Evolutionary conservation across 1,140 invertebrate species (phyloP).

Genomic region (Papilio xuthus): DNA sequence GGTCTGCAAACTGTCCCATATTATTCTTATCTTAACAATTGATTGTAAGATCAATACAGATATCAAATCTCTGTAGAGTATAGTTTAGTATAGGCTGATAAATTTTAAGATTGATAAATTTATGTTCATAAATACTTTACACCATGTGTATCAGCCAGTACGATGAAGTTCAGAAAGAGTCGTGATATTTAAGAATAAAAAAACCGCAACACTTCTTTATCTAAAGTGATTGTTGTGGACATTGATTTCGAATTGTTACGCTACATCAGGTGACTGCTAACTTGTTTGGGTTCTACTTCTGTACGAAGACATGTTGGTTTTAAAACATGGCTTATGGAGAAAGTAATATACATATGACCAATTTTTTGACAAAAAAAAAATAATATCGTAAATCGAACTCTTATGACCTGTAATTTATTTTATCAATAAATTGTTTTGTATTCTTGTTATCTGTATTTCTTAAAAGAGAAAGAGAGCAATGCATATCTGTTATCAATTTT

Average conservation of each 20-base stretch:
- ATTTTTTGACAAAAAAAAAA: too few relatives aligned
- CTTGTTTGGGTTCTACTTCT: not conserved
- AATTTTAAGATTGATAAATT: constrained; percentile 31
- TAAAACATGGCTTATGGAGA: too few relatives aligned
- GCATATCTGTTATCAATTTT: too few relatives aligned
- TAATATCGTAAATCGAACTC: too few relatives aligned
- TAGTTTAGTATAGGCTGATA: constrained; percentile 34
- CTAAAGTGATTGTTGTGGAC: not conserved
- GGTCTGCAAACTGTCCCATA: not conserved
- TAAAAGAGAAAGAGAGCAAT: not conserved
- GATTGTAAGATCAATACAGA: constrained; percentile 19
- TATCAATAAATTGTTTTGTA: too few relatives aligned
- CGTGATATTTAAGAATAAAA: not conserved
- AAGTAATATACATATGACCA: too few relatives aligned
- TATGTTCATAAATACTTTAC: too few relatives aligned
- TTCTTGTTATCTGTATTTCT: too few relatives aligned
- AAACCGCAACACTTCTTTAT: not conserved
- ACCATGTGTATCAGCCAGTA: too few relatives aligned
- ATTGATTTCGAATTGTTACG: not conserved
- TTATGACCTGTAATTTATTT: too few relatives aligned
- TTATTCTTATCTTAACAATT: constrained; percentile 6
- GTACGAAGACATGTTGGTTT: too few relatives aligned
- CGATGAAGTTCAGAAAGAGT: too few relatives aligned
- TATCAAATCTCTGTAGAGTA: constrained; percentile 36
- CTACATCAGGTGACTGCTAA: not conserved